phyloP scores from a whole-genome alignment of 2,888 invertebrate genomes.

The Erebia aethiops region DNA sequence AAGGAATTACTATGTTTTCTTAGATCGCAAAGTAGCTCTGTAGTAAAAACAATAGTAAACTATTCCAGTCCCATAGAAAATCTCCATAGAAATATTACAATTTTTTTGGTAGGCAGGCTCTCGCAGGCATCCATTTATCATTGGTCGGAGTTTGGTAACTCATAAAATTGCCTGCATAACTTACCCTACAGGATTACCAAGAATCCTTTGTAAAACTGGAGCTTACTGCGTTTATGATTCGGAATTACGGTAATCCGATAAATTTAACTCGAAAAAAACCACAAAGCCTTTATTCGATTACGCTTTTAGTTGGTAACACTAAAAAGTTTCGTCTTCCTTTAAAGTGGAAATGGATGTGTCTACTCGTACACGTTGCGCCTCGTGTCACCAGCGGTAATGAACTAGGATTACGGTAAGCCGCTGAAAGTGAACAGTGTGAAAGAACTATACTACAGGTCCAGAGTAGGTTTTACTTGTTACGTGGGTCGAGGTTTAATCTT shows the following conservation, averaged over 20 bases:
- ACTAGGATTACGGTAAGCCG: conserved; percentile 37
- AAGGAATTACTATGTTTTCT: conserved; percentile 5
- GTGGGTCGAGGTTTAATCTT: conserved; percentile 63
- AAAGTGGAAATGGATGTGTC: not conserved
- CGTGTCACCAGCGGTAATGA: conserved; percentile 29
- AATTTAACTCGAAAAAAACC: conserved; percentile 3
- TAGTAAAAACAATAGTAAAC: not conserved
- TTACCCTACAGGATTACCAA: not conserved
- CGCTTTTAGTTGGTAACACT: not conserved
- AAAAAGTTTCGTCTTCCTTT: not conserved
- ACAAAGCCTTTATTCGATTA: conserved; percentile 5
- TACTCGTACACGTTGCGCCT: conserved; percentile 9
- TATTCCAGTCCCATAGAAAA: not conserved
- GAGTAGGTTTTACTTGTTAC: conserved; percentile 40
- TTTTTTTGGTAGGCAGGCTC: not conserved
- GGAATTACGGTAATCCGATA: conserved; percentile 7
- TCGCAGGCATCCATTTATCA: not conserved
- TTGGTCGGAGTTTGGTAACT: not conserved
- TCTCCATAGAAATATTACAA: not conserved
- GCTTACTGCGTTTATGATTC: conserved; percentile 3
- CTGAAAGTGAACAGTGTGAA: conserved; percentile 33
- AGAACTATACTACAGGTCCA: conserved; percentile 34
- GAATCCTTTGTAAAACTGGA: conserved; percentile 5
- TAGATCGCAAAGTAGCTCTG: not conserved
- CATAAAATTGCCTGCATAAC: not conserved